phyloP scores from a whole-genome alignment of 2,888 invertebrate species.

The Platynereis dumerilii region DNA sequence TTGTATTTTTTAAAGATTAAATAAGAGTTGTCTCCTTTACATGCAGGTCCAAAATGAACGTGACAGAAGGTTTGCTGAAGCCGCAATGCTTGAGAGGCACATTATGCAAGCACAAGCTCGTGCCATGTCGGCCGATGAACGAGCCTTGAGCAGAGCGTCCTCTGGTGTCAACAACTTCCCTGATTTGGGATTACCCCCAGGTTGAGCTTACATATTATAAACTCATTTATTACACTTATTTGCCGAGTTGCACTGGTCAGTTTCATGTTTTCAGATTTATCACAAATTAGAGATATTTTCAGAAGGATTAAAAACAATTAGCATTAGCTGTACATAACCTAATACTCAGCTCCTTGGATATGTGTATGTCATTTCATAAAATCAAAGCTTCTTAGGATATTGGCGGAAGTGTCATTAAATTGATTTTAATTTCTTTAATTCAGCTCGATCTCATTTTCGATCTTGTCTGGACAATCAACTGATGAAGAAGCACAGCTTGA shows the following conservation, averaged over 20 bases:
- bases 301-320: not conserved
- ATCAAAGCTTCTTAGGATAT: no score
- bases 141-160: constrained; percentile 48
- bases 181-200: constrained; percentile 58
- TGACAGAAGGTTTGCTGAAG: constrained; percentile 58
- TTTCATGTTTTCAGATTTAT: not conserved
- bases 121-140: constrained; percentile 61
- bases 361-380: no score
- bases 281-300: not conserved
- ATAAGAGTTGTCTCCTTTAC: no score
- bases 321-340: not conserved
- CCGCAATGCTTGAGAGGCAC: constrained; percentile 60
- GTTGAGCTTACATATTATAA: constrained; percentile 37
- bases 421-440: not conserved
- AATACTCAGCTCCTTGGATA: no score
- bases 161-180: constrained; percentile 47
- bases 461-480: constrained; percentile 57
- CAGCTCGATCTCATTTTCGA: constrained; percentile 54
- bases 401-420: no score
- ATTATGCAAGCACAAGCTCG: constrained; percentile 62
- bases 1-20: no score
- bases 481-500: constrained; percentile 51
- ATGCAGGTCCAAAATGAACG: constrained; percentile 57
- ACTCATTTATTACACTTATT: not conserved
- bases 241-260: not conserved